Evolutionary conservation across 37 sponge, comb jelly and placozoan species (phyloP), one percentile per base, ranked within the genome.

Genomic region (Cliona cf. orientalis): DNA sequence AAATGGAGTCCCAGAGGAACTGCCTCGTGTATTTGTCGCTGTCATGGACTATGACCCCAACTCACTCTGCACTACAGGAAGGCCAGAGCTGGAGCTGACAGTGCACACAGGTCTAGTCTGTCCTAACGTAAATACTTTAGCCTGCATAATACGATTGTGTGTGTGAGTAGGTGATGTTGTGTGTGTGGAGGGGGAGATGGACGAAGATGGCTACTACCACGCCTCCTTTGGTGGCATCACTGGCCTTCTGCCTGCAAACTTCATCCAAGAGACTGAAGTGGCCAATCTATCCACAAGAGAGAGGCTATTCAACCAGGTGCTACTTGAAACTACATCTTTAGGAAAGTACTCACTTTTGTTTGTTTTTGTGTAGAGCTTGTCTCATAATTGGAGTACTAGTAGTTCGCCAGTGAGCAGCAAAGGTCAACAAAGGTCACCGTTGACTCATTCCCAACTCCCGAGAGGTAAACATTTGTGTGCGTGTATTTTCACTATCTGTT

Each of bases 211-310:
- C 0, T 85, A 80, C 74, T 94, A 87, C 79, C 42, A 35, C 0
- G 91, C 88, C 6, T 45, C 79, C 28, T 79, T 83, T 44, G 74
- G 63, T 3, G 85, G 82, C 11, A 23, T 41, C 14, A 58, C 63
- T 23, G 95, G 95, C 11, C 78, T 90, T 0, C 88, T 94, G 19
- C 95, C 95, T 33, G 91, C 88, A 17, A 79, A 83, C 58, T 90
- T 94, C 57, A 69, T 94, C 1, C 88, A 94, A 43, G 91, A 86
- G 43, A 43, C 90, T 46, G 78, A 82, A 5, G 58, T 94, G 6
- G 17, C 23, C 9, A 85, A 90, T 43, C 34, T 45, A 1, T 17
- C 11, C 3, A 69, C 57, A 3, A 39, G 75, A 44, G 29, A 68
- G 46, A 76, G 90, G 58, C 90, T 93, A 6, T 79, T 84, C 74